These are phyloP conservation scores for Agrotis segetum DNA, from an alignment of 2,888 invertebrate species.

Conservation along the genomic window DNA sequence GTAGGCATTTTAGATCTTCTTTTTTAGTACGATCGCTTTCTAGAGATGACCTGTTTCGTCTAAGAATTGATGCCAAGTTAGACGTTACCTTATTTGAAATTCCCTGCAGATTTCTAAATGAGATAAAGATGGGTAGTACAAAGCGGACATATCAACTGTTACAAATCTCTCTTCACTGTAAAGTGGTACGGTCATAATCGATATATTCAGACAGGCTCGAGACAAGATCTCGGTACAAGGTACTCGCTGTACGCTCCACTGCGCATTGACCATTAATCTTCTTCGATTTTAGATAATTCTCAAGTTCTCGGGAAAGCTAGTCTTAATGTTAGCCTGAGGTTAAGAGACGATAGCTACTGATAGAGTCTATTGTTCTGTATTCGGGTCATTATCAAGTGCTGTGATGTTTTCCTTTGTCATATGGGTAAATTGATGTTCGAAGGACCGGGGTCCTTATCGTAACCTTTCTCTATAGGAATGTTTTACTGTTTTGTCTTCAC, in stretches of 20 bases:
- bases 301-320: slow-evolving; percentile 73
- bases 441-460: slow-evolving; percentile 50
- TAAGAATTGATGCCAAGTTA: slow-evolving; percentile 20
- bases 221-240: slow-evolving; percentile 70
- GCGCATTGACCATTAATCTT: slow-evolving; percentile 76
- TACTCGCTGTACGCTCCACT: slow-evolving; percentile 64
- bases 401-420: slow-evolving; percentile 50
- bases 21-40: slow-evolving; percentile 24
- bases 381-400: slow-evolving; percentile 38
- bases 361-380: slow-evolving; percentile 64
- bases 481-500: slow-evolving; percentile 14
- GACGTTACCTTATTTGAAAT: slow-evolving; percentile 59
- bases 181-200: slow-evolving; percentile 69
- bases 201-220: slow-evolving; percentile 68
- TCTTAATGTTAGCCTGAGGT: slow-evolving; percentile 68
- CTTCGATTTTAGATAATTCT: slow-evolving; percentile 80
- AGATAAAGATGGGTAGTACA: slow-evolving; percentile 60
- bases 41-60: slow-evolving; percentile 9
- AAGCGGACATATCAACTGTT: slow-evolving; percentile 61
- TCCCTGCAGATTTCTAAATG: slow-evolving; percentile 51
- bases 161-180: slow-evolving; percentile 59
- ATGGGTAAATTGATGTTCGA: slow-evolving; percentile 47
- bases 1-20: slow-evolving; percentile 5
- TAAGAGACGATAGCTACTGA: slow-evolving; percentile 61
- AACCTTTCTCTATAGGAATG: slow-evolving; percentile 38